A percentile compares a stretch with the other conserved stretches of the same genome.
Conservation (phyloP, 2,888 invertebrate genomes). For the Galerucella nymphaeae region DNA sequence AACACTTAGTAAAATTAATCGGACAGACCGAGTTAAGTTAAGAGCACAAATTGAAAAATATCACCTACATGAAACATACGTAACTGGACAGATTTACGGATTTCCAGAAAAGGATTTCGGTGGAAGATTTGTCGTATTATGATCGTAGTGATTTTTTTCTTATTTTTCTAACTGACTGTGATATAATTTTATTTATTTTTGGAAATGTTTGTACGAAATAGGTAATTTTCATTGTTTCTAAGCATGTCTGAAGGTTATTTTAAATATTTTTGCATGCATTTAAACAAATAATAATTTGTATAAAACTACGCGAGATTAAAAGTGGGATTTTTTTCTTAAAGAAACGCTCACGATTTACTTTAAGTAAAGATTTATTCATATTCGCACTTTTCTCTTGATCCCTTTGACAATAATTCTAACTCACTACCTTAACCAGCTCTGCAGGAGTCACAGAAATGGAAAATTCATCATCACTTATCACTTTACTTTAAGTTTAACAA, state of each 20-base stretch:
- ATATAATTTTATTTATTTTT: slow-evolving; percentile 22
- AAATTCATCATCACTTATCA: too few species aligned
- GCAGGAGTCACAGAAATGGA: too few species aligned
- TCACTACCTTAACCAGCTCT: too few species aligned
- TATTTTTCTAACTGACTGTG: slow-evolving; percentile 30
- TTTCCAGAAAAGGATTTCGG: slow-evolving; percentile 43
- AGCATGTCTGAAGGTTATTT: background rate
- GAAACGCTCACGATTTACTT: too few species aligned
- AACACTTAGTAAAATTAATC: slow-evolving; percentile 64
- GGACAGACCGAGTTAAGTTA: slow-evolving; percentile 57
- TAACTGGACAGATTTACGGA: slow-evolving; percentile 51
- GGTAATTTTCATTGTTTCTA: slow-evolving; percentile 26
- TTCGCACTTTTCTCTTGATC: too few species aligned
- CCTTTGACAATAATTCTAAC: too few species aligned
- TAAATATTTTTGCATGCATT: too few species aligned
- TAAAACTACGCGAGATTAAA: too few species aligned
- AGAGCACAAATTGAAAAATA: slow-evolving; percentile 62
- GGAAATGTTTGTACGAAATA: slow-evolving; percentile 23
- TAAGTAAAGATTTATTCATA: too few species aligned
- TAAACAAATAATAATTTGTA: too few species aligned
- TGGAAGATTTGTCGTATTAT: slow-evolving; percentile 36
- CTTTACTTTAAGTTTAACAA: too few species aligned
- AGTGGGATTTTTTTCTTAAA: too few species aligned
- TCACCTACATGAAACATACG: slow-evolving; percentile 57
- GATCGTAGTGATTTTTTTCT: slow-evolving; percentile 44